These are phyloP conservation scores for Ficedula albicollis DNA, from an alignment of 2,797 vertebrate species.

Conservation along the genomic window DNA sequence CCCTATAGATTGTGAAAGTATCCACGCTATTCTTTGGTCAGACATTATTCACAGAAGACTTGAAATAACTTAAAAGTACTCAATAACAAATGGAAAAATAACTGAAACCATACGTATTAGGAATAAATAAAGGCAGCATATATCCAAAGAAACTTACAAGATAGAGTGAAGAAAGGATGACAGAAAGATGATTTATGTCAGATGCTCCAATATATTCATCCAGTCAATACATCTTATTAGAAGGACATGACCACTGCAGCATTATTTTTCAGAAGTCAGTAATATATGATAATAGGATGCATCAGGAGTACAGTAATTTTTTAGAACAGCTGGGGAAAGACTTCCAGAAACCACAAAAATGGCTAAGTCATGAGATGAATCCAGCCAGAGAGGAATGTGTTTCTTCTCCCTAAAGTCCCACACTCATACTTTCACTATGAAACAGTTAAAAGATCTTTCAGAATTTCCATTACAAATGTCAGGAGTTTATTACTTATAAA, in stretches of 20 bases:
- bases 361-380: background rate
- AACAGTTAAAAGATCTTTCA: slow-evolving; percentile 48
- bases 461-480: slow-evolving; percentile 45
- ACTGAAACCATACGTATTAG: background rate
- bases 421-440: background rate
- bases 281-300: background rate
- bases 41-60: background rate
- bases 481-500: slow-evolving; percentile 45
- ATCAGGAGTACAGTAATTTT: background rate
- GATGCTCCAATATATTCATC: background rate
- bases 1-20: background rate
- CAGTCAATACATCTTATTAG: background rate
- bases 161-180: background rate
- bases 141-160: background rate
- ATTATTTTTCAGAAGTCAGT: background rate
- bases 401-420: background rate
- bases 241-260: background rate
- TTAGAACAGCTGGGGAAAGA: background rate
- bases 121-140: background rate
- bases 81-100: background rate
- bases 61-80: slow-evolving; percentile 6
- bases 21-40: background rate
- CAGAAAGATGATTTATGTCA: background rate
- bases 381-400: background rate
- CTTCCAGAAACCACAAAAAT: background rate